Evolutionary conservation across 2,113 vertebrate species (phyloP).

Genomic region (Bubo scandiacus): DNA sequence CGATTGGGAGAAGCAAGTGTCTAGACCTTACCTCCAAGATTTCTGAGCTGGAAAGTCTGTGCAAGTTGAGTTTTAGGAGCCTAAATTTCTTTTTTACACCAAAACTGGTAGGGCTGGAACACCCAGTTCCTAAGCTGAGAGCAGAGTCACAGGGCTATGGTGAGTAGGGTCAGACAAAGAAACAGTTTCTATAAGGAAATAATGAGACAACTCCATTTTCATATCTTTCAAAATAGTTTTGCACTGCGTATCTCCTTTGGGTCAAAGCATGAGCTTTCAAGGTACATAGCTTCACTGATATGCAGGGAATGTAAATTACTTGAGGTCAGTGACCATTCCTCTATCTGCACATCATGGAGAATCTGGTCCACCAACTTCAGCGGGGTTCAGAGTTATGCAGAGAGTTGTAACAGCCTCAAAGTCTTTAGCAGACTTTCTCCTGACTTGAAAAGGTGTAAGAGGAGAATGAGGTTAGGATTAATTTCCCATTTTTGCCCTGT

Average conservation of each 20-base stretch:
- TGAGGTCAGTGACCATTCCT: not conserved
- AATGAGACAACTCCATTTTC: not conserved
- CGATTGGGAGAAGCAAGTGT: not conserved
- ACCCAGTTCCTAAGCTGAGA: not conserved
- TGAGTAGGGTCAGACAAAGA: not conserved
- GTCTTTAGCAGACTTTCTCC: not conserved
- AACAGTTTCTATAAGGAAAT: conserved; percentile 26
- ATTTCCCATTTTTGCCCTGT: not conserved
- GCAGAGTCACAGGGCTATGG: not conserved
- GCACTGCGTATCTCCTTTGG: fast-evolving
- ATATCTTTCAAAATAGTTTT: not conserved
- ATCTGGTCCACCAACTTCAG: not conserved
- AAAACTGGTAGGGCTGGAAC: not conserved
- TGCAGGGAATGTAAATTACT: not conserved
- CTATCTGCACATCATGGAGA: not conserved
- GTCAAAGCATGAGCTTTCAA: not conserved
- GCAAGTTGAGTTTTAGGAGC: not conserved
- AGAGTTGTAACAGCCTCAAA: not conserved
- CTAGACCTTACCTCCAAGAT: not conserved
- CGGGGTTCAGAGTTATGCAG: not conserved
- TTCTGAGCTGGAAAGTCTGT: not conserved
- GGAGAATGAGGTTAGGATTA: not conserved
- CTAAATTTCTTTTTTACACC: not conserved
- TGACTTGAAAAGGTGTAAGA: not conserved
- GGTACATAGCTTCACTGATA: not conserved